These are phyloP conservation scores for Coilia nasus DNA, from an alignment of 2,797 vertebrate species.

Conservation along the genomic window DNA sequence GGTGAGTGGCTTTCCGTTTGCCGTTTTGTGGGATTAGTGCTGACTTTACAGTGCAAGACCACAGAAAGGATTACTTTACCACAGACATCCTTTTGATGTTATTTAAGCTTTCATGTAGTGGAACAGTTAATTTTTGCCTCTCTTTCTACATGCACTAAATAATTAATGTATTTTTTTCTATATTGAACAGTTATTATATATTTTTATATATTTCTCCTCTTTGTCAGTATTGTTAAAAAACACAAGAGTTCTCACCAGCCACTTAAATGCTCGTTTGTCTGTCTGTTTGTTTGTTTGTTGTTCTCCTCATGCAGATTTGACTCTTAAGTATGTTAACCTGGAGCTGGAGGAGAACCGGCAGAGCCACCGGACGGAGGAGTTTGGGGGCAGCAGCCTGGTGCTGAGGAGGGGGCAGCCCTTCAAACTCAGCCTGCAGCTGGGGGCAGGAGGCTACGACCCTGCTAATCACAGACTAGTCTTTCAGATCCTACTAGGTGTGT, in stretches of 20 bases:
- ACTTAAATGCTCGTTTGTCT: not conserved
- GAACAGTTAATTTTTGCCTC: not conserved
- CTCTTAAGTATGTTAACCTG: constrained; percentile 60
- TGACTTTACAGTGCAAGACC: not conserved
- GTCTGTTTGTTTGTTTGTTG: not conserved
- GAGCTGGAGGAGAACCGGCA: constrained; percentile 62
- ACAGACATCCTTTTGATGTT: not conserved
- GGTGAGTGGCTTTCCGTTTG: not conserved
- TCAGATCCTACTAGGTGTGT: constrained; percentile 66
- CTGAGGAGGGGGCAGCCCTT: constrained; percentile 73
- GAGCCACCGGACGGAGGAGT: constrained; percentile 67
- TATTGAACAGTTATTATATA: too few species aligned
- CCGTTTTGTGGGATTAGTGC: not conserved
- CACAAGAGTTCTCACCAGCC: not conserved
- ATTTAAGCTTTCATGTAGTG: not conserved
- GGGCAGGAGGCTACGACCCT: constrained; percentile 59
- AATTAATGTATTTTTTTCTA: too few species aligned
- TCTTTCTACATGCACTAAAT: too few species aligned
- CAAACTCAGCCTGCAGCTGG: constrained; percentile 61
- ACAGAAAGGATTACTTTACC: not conserved
- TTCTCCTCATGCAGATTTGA: constrained; percentile 58
- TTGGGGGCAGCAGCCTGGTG: constrained; percentile 66
- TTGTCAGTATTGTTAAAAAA: not conserved
- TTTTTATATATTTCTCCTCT: not conserved
- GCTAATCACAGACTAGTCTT: constrained; percentile 60